Evolutionary conservation across 2,888 invertebrate species (phyloP).

Genomic region (Aphidius colemani): DNA sequence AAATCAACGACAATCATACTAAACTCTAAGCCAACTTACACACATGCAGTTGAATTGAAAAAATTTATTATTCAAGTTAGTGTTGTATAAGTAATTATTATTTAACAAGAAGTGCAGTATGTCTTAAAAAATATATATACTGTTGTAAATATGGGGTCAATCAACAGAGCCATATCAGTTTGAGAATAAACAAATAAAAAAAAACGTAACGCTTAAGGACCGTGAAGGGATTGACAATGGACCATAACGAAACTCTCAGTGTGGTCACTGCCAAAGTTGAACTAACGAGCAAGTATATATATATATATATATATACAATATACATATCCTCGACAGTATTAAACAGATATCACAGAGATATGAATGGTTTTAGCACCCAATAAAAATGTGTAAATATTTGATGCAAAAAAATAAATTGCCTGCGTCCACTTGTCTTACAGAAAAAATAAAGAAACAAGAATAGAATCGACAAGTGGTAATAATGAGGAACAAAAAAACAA

Average conservation of each 20-base stretch:
- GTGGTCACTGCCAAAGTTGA: constrained; percentile 7
- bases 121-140: too few species aligned
- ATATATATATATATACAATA: constrained; percentile 7
- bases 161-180: too few species aligned
- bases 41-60: too few species aligned
- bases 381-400: constrained; percentile 56
- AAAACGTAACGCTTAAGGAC: background rate
- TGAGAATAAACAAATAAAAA: too few species aligned
- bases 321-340: constrained; percentile 19
- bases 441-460: background rate
- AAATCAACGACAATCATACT: too few species aligned
- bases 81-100: too few species aligned
- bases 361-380: constrained; percentile 55
- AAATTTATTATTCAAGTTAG: too few species aligned
- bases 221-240: constrained; percentile 15
- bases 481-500: constrained; percentile 5
- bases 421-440: background rate
- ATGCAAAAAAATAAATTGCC: constrained; percentile 43
- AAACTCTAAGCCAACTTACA: too few species aligned
- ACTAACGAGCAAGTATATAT: constrained; percentile 36
- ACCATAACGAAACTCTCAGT: constrained; percentile 4
- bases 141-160: too few species aligned
- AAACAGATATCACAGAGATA: constrained; percentile 31
- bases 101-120: too few species aligned
- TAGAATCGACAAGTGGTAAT: background rate